Conservation (phyloP, 2,888 invertebrate genomes). For the Elgonia sp. region DNA sequence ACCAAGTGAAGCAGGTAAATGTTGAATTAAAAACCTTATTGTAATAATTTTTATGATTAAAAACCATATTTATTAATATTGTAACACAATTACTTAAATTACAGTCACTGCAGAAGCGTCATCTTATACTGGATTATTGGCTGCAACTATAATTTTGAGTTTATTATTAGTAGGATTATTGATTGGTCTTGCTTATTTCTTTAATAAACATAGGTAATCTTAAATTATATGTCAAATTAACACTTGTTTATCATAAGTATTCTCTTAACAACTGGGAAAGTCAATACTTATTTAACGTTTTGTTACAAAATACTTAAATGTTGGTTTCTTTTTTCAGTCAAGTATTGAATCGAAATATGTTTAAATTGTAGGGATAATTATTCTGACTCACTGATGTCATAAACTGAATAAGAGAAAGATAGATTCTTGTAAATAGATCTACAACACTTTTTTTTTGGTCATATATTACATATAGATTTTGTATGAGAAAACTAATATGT, state of each 20-base stretch:
- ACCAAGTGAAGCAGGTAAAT: too few species aligned
- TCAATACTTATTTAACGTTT: neutral
- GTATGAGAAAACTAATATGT: slow-evolving; percentile 7
- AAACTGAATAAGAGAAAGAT: slow-evolving; percentile 30
- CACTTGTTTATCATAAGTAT: neutral
- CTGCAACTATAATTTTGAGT: slow-evolving; percentile 71
- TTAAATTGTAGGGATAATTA: slow-evolving; percentile 58
- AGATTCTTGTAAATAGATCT: slow-evolving; percentile 45
- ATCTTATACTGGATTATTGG: slow-evolving; percentile 49
- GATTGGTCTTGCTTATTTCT: slow-evolving; percentile 60
- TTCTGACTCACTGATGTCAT: slow-evolving; percentile 50
- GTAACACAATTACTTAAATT: neutral
- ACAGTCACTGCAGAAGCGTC: slow-evolving; percentile 14
- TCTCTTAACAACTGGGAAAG: neutral
- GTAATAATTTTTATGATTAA: neutral
- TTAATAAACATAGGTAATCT: slow-evolving; percentile 66
- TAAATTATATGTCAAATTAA: neutral
- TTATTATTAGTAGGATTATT: slow-evolving; percentile 62
- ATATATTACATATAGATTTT: slow-evolving; percentile 2
- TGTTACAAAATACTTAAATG: neutral
- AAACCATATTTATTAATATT: neutral
- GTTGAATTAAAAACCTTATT: neutral
- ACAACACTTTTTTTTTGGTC: neutral
- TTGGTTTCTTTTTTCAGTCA: slow-evolving; percentile 32
- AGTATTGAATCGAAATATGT: slow-evolving; percentile 45